These are phyloP conservation scores for Spilosoma lubricipeda DNA, from an alignment of 2,888 invertebrate species.

Conservation along the genomic window DNA sequence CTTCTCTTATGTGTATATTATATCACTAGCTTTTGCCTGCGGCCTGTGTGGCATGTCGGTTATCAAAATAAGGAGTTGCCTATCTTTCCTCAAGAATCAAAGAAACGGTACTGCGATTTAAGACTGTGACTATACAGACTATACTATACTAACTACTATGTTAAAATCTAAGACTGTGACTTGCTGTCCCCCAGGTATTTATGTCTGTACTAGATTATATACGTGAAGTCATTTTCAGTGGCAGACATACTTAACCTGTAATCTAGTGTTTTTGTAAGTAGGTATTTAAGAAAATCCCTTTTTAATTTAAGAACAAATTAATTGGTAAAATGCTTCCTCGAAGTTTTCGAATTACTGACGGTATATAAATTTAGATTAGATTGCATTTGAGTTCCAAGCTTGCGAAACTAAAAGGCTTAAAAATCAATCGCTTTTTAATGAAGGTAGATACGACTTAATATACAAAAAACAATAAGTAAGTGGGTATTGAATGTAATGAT, in stretches of 20 bases:
- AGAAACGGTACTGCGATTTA: too few species aligned
- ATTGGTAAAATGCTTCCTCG: not conserved
- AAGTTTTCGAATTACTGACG: not conserved
- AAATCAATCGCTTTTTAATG: slow-evolving; percentile 16
- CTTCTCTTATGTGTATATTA: too few species aligned
- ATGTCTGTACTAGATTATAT: too few species aligned
- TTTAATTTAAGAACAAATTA: not conserved
- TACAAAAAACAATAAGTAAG: slow-evolving; percentile 5
- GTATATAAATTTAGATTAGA: not conserved
- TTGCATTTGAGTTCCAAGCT: not conserved
- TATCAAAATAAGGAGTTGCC: too few species aligned
- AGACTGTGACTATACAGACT: too few species aligned
- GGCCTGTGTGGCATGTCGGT: too few species aligned
- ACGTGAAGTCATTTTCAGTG: not conserved
- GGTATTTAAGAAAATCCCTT: not conserved
- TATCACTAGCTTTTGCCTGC: too few species aligned
- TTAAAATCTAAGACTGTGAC: not conserved
- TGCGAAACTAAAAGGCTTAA: not conserved
- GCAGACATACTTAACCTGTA: not conserved
- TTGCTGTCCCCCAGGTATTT: not conserved
- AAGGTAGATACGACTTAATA: not conserved
- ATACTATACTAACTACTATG: too few species aligned
- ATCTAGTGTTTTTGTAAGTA: not conserved
- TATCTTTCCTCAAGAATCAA: too few species aligned
- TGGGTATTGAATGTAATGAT: slow-evolving; percentile 6